These are phyloP conservation scores for Brachylomia viminalis DNA, from an alignment of 2,888 invertebrate species.

Conservation along the genomic window DNA sequence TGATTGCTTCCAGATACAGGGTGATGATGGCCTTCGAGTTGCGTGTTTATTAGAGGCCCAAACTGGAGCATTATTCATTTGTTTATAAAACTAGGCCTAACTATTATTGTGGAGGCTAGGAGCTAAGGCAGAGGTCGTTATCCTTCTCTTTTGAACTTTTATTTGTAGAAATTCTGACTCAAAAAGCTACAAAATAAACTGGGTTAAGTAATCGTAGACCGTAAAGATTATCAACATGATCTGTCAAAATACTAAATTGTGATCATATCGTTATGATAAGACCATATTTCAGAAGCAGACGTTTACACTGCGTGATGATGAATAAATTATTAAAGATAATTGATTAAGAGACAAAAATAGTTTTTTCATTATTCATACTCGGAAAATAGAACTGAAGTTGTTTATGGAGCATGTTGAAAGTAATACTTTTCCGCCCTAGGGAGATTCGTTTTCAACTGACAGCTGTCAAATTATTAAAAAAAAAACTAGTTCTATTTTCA, in stretches of 20 bases:
- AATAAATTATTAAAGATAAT: too few relatives aligned
- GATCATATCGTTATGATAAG: neutral
- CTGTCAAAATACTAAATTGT: neutral
- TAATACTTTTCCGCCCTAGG: too few relatives aligned
- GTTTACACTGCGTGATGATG: neutral
- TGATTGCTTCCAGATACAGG: slow-evolving; percentile 47
- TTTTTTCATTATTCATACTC: too few relatives aligned
- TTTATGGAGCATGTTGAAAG: too few relatives aligned
- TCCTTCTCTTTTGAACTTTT: neutral
- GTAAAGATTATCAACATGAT: neutral
- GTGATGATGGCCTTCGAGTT: slow-evolving; percentile 20
- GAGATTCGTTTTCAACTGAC: too few relatives aligned
- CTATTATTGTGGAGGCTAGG: slow-evolving; percentile 39
- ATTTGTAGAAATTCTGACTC: neutral
- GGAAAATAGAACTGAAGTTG: too few relatives aligned
- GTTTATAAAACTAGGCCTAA: slow-evolving; percentile 35
- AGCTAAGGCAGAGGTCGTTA: slow-evolving; percentile 10
- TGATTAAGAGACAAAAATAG: too few relatives aligned
- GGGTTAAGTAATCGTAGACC: slow-evolving; percentile 9
- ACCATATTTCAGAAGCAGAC: neutral
- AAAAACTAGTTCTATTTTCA: too few relatives aligned
- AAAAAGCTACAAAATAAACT: neutral
- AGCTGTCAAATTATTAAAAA: too few relatives aligned
- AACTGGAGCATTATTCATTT: slow-evolving; percentile 42
- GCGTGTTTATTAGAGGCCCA: slow-evolving; percentile 29